These are phyloP conservation scores for Apis laboriosa DNA, from an alignment of 1,140 invertebrate species.

Conservation along the genomic window DNA sequence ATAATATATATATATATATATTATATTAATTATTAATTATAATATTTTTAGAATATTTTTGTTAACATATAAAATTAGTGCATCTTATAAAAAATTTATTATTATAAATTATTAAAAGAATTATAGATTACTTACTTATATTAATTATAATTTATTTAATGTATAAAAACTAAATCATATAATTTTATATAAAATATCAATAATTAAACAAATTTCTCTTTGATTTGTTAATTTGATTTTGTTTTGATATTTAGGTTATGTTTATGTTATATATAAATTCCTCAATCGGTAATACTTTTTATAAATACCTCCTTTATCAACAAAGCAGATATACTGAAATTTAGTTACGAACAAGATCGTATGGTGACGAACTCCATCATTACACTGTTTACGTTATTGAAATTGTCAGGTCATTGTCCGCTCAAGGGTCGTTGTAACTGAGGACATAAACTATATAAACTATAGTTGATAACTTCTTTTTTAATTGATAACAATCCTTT, in stretches of 20 bases:
- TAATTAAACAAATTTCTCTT: background rate
- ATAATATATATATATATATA: too few relatives aligned
- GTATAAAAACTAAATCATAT: background rate
- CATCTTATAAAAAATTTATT: constrained; percentile 13
- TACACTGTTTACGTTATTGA: constrained; percentile 58
- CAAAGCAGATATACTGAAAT: background rate
- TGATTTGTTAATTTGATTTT: background rate
- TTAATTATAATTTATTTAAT: too few relatives aligned
- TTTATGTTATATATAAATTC: background rate
- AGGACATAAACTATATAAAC: constrained; percentile 34
- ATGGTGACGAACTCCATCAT: constrained; percentile 46
- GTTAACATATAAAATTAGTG: background rate
- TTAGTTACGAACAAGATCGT: constrained; percentile 52
- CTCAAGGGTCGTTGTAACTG: constrained; percentile 61
- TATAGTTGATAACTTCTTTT: constrained; percentile 45
- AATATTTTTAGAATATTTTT: background rate
- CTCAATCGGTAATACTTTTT: background rate
- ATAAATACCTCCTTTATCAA: constrained; percentile 33
- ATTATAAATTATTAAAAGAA: background rate
- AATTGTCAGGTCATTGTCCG: constrained; percentile 62
- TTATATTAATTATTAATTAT: background rate
- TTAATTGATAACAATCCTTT: constrained; percentile 61
- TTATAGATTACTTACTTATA: too few relatives aligned
- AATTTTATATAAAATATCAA: background rate
- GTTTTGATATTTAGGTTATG: constrained; percentile 31